Conservation (phyloP, 2,797 vertebrate genomes). For the Diplodus sargus region DNA sequence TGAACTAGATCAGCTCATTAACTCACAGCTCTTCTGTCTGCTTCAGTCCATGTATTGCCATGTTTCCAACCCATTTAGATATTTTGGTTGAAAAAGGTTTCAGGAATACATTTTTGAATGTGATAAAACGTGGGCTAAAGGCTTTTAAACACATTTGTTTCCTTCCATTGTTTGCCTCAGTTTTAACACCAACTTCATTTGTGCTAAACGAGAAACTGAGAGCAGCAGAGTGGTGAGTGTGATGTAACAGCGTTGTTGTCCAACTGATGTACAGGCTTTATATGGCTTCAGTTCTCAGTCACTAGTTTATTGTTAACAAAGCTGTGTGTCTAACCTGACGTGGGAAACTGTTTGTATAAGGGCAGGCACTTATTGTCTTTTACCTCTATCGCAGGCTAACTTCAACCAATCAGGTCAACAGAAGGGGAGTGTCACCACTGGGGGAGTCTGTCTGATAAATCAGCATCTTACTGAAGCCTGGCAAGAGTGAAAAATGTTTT, state of each 20-base stretch:
- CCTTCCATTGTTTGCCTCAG: background rate
- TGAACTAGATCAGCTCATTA: slow-evolving; percentile 46
- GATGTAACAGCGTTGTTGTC: background rate
- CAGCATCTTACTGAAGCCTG: no score
- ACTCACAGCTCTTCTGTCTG: background rate
- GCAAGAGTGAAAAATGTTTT: no score
- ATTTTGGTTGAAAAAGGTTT: background rate
- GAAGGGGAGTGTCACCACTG: no score
- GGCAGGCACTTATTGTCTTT: no score
- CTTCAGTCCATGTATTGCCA: background rate
- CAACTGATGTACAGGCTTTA: background rate
- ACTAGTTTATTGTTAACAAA: no score
- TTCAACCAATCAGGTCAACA: no score
- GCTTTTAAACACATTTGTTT: background rate
- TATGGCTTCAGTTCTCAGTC: no score
- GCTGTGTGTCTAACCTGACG: no score
- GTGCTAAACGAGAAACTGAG: background rate
- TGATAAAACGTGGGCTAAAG: background rate
- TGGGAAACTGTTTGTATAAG: no score
- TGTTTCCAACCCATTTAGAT: background rate
- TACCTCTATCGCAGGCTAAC: no score
- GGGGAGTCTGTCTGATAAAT: no score
- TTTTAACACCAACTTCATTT: background rate
- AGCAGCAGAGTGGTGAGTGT: background rate
- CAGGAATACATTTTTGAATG: background rate